These are phyloP conservation scores for Zaprionus kolodkinae DNA, from an alignment of 1,140 invertebrate species.

Conservation along the genomic window DNA sequence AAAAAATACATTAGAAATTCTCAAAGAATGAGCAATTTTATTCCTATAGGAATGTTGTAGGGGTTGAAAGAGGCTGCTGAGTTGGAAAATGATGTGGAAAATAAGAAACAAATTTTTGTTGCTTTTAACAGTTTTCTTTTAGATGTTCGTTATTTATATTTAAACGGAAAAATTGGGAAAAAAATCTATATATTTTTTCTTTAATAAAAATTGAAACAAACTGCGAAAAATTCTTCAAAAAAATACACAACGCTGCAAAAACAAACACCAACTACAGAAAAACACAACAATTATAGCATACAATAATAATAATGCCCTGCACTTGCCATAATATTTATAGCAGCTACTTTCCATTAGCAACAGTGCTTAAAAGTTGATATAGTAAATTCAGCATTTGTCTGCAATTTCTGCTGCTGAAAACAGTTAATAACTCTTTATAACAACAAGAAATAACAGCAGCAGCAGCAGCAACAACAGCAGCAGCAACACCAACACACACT, in stretches of 20 bases:
- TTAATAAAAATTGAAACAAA: no score
- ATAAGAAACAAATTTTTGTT: no score
- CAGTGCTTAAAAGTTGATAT: not conserved
- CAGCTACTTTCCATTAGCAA: not conserved
- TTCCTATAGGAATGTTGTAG: not conserved
- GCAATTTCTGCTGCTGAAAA: conserved; percentile 62
- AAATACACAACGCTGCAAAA: no score
- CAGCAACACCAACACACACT: conserved; percentile 21
- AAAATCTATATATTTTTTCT: no score
- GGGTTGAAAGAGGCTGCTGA: not conserved
- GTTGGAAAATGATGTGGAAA: not conserved
- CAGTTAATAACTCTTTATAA: conserved; percentile 76
- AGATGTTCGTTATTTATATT: no score
- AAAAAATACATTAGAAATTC: not conserved
- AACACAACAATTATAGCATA: no score
- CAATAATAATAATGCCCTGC: not conserved
- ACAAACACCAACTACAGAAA: no score
- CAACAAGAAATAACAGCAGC: conserved; percentile 55
- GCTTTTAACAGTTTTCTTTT: no score
- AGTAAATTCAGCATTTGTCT: conserved; percentile 45
- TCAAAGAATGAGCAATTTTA: not conserved
- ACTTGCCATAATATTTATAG: not conserved
- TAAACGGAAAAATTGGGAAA: no score
- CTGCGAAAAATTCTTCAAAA: no score
- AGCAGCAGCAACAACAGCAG: conserved; percentile 46